phyloP scores from a whole-genome alignment of 2,113 vertebrate genomes.

The Nymphicus hollandicus region DNA sequence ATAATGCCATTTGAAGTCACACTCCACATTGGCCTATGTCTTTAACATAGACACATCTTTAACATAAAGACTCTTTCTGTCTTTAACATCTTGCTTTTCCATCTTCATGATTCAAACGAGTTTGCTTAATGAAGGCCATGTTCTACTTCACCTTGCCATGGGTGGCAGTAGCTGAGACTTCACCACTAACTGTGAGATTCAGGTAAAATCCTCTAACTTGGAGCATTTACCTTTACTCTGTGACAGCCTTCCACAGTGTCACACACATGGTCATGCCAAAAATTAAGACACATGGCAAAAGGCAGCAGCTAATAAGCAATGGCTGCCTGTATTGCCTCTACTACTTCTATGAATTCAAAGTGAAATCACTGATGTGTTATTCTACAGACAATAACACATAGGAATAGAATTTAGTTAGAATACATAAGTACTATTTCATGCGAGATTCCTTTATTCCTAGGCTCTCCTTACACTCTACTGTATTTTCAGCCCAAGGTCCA shows the following conservation, averaged over 20 bases:
- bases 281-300: background rate
- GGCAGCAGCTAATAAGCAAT: background rate
- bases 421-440: background rate
- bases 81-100: background rate
- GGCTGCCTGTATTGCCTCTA: background rate
- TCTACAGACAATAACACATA: background rate
- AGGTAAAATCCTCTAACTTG: background rate
- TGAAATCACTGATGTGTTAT: background rate
- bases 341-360: background rate
- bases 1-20: background rate
- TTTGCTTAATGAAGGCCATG: background rate
- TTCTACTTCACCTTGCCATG: background rate
- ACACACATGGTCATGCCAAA: background rate
- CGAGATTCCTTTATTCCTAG: background rate
- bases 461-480: background rate
- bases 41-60: background rate
- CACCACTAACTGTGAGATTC: background rate
- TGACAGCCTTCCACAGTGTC: background rate
- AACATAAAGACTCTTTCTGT: background rate
- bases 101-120: background rate
- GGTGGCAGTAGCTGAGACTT: background rate
- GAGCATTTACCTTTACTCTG: background rate
- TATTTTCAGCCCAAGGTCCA: background rate
- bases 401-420: background rate
- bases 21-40: background rate